Conservation (phyloP, 2,113 vertebrate genomes). For the Anguilla rostrata region DNA sequence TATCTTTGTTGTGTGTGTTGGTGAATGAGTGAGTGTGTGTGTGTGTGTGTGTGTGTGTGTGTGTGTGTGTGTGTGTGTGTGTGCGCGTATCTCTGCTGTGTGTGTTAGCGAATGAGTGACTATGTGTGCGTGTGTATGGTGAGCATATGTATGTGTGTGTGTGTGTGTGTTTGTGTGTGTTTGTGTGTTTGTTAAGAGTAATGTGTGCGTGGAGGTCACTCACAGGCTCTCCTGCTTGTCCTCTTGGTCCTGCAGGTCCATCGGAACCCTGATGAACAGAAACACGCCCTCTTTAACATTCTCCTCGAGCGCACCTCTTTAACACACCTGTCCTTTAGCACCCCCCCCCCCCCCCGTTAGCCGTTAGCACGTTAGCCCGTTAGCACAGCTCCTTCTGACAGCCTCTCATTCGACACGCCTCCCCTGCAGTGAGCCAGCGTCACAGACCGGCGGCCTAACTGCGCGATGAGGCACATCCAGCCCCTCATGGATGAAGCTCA, state of each 20-base stretch:
- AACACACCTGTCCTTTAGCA: neutral
- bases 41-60: neutral
- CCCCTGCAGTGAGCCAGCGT: no score
- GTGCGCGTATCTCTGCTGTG: neutral
- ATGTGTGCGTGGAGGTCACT: constrained; percentile 57
- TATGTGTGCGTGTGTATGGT: constrained; percentile 10
- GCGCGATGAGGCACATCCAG: no score
- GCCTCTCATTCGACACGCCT: no score
- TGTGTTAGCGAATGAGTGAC: neutral
- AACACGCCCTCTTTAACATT: neutral
- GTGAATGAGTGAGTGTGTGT: constrained; percentile 4
- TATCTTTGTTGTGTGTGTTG: constrained; percentile 18
- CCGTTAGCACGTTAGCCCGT: no score
- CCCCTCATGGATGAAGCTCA: no score
- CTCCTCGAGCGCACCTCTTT: neutral
- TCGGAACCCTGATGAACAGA: constrained; percentile 71
- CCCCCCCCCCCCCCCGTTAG: no score
- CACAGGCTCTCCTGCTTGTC: constrained; percentile 87
- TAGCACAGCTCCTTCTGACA: no score
- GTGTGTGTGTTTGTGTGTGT: constrained; percentile 1
- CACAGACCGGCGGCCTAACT: no score
- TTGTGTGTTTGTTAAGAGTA: no score
- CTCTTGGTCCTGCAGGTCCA: constrained; percentile 79
- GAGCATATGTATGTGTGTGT: neutral
- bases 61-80: neutral